Evolutionary conservation across 2,888 invertebrate genomes (phyloP), one percentile per base, ranked within the genome.

Genomic region (Acholoe squamosa): DNA sequence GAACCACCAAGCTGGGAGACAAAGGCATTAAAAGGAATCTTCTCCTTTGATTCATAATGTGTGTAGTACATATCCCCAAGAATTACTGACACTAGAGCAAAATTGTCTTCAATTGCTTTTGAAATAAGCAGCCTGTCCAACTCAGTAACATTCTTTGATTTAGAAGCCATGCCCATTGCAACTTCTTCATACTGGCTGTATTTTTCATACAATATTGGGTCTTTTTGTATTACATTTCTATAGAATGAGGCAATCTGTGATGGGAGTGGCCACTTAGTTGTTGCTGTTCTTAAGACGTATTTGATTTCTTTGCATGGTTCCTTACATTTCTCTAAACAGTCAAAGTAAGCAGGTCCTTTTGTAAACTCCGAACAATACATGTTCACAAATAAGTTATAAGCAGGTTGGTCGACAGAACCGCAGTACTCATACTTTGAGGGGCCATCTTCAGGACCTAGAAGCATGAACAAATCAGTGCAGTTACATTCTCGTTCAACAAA

Each of bases 1-100:
- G 67, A 67, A n/a, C 67, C 67, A 67, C 67, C 67, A 67, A 67
- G 12, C n/a, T 67, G 67, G 7, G 67, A 67, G n/a, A 67, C 7
- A 7, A 67, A 67, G n/a, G 67, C 67, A 67, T 12, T n/a, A 22
- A 67, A 19, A 19, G 54, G 10, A 19, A 54, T 54, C 19, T 54
- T 10, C 12, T 10, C 12, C 19, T 54, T 54, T n/a, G n/a, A n/a
- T n/a, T n/a, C n/a, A n/a, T n/a, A n/a, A n/a, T n/a, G n/a, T n/a
- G n/a, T n/a, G n/a, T 10, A 19, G 19, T 19, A 54, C 12, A 14
- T 14, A 14, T 54, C 54, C 10, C 12, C 10, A 14, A 54, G 10
- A 19, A 19, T 14, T 10, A 54, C 54, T 14, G 19, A 14, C 54
- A 54, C 54, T 19, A 14, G 54, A 54, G 54, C 54, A 54, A 54